Evolutionary conservation across 2,797 vertebrate species (phyloP).

Genomic region (Tangara arthus): DNA sequence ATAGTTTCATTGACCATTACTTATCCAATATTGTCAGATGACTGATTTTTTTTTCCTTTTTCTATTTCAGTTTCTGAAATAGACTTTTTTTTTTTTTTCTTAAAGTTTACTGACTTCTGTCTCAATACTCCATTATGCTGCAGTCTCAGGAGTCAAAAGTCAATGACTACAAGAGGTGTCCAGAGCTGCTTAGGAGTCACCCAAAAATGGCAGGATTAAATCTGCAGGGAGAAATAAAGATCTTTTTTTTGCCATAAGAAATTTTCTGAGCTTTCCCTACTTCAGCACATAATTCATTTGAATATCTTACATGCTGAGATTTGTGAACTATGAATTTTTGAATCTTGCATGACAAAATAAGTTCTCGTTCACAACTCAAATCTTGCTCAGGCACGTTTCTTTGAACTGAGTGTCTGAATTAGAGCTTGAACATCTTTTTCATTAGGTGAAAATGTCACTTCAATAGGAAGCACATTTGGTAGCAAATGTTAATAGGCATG

Average conservation of each 20-base stretch:
- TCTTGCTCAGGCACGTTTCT: not conserved
- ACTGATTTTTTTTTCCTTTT: not conserved
- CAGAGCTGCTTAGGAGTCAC: not conserved
- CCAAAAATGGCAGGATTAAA: not conserved
- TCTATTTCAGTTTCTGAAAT: not conserved
- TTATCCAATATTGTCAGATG: not conserved
- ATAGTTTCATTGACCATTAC: not conserved
- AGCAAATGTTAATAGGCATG: slow-evolving; percentile 2
- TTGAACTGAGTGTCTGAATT: not conserved
- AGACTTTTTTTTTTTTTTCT: not conserved
- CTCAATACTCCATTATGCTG: not conserved
- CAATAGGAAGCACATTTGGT: not conserved
- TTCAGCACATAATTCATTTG: not conserved
- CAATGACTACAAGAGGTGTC: not conserved
- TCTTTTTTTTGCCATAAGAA: not conserved
- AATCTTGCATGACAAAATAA: not conserved
- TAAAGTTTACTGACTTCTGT: not conserved
- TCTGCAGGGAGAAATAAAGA: not conserved
- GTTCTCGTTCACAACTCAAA: not conserved
- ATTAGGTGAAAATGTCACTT: slow-evolving; percentile 22
- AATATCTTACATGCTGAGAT: not conserved
- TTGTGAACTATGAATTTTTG: not conserved
- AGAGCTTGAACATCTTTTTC: not conserved
- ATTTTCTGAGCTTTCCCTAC: not conserved
- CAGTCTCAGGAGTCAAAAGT: not conserved